Evolutionary conservation across 2,888 invertebrate species (phyloP), one percentile per base, ranked within the genome.

Genomic region (Thysanoteuthis rhombus): DNA sequence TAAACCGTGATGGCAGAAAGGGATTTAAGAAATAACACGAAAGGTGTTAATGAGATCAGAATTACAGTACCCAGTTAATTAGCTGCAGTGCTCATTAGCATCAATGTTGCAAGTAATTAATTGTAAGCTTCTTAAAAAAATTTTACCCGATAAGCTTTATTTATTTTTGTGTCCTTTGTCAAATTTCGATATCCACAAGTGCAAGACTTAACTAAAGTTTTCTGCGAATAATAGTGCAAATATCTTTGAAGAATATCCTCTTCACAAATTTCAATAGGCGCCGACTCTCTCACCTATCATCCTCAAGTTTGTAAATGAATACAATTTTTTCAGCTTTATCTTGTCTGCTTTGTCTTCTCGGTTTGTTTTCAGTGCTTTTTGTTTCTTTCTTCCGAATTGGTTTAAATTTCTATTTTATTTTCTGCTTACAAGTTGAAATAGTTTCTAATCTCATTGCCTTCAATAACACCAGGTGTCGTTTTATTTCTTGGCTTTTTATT

Each of bases 381-480:
- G n/a, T 75, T 75, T 75, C 10, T 75, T 75, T 75, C n/a, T 75
- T 75, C 16, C 12, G 3, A n/a, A 75, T 75, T 75, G 75, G 10
- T 75, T 75, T 75, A n/a, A 4, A 75, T n/a, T 75, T 75, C 16
- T 75, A 2, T 75, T 75, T n/a, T 75, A 75, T 75, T 75, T 75
- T 75, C n/a, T 75, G 75, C 19, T 75, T n/a, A 36, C n/a, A 75
- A 75, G 75, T 75, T n/a, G 10, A 75, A 75, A 75, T 75, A n/a
- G 75, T 75, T 75, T 75, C n/a, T 75, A 75, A 75, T 75, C 75
- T 75, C n/a, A 75, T 75, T 75, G 75, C 75, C n/a, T 75, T 75
- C 75, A 75, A 75, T 75, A 75, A 75, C n/a, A 75, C 75, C 75
- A 75, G 75, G 75, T 75, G 75, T 16, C 75, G n/a, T 75, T 75